phyloP scores from a whole-genome alignment of 2,797 vertebrate species.

The Cyclura pinguis region DNA sequence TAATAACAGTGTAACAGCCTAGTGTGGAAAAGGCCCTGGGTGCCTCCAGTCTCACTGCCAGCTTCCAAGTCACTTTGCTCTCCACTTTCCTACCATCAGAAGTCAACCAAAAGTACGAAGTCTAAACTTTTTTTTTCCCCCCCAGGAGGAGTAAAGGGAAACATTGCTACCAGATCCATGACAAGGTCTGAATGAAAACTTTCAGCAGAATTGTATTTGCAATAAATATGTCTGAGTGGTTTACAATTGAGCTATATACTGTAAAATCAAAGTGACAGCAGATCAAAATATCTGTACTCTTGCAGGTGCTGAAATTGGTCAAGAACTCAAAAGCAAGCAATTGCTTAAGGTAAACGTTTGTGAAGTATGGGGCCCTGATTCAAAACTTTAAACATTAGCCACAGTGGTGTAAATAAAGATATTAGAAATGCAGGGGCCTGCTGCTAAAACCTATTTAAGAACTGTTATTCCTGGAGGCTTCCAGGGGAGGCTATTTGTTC shows the following conservation, averaged over 20 bases:
- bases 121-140: slow-evolving; percentile 59
- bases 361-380: slow-evolving; percentile 68
- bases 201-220: slow-evolving; percentile 64
- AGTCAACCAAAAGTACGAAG: slow-evolving; percentile 63
- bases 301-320: slow-evolving; percentile 67
- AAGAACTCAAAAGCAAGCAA: slow-evolving; percentile 63
- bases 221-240: slow-evolving; percentile 67
- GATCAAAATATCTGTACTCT: slow-evolving; percentile 48
- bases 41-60: too few species aligned
- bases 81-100: too few species aligned
- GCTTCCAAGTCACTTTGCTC: too few species aligned
- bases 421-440: too few species aligned
- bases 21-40: too few species aligned
- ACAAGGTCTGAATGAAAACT: slow-evolving; percentile 47
- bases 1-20: too few species aligned
- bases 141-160: slow-evolving; percentile 65
- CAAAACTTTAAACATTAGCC: slow-evolving; percentile 76
- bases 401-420: slow-evolving; percentile 83
- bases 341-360: slow-evolving; percentile 58
- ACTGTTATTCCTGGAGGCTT: too few species aligned
- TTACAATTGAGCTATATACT: slow-evolving; percentile 1
- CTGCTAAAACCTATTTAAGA: too few species aligned
- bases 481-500: too few species aligned
- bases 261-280: slow-evolving; percentile 64
- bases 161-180: slow-evolving; percentile 66